Percentiles rank a stretch among this genome's conserved stretches.
phyloP scores from a whole-genome alignment of 2,113 vertebrate species.

The Heptranchias perlo region DNA sequence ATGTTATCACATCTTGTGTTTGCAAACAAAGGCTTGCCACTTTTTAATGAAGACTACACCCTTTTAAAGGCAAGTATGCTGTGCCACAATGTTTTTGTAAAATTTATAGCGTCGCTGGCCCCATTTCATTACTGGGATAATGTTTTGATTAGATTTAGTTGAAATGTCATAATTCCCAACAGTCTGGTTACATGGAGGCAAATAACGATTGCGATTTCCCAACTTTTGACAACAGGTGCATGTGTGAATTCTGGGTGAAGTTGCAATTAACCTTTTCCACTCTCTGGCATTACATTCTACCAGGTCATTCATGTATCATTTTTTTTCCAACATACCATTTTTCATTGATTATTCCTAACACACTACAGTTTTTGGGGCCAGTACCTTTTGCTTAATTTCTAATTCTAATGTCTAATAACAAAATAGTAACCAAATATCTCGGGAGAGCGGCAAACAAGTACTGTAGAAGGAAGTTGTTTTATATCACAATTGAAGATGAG shows the following conservation, averaged over 20 bases:
- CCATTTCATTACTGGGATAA: background rate
- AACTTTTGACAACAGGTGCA: background rate
- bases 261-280: background rate
- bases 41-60: background rate
- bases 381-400: background rate
- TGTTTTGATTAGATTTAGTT: constrained; percentile 1
- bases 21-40: background rate
- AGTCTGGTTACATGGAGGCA: background rate
- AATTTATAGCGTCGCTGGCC: background rate
- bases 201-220: background rate
- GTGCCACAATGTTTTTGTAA: background rate
- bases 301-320: background rate
- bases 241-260: background rate
- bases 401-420: background rate
- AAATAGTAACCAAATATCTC: background rate
- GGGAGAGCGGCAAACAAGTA: background rate
- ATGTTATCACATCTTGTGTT: background rate
- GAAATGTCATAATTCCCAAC: background rate
- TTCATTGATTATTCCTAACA: background rate
- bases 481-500: background rate
- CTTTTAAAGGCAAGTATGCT: background rate
- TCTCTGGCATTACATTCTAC: background rate
- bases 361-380: background rate
- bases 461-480: background rate
- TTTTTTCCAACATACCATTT: too few relatives aligned